Evolutionary conservation across 2,797 vertebrate genomes (phyloP).

Genomic region (Austrolebias charrua): DNA sequence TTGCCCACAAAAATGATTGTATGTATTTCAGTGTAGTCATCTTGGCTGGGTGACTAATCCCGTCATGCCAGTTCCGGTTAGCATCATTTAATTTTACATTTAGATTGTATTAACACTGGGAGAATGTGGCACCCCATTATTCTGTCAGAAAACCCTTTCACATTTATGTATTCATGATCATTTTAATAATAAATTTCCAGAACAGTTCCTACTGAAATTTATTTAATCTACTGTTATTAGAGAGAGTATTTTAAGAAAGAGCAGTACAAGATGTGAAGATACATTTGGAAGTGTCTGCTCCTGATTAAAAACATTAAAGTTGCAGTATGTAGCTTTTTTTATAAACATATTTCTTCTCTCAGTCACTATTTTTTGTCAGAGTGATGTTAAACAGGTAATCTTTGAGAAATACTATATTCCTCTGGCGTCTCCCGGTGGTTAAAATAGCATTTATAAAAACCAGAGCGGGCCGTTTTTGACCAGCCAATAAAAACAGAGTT

Average conservation of each 20-base stretch:
- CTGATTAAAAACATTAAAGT: constrained; percentile 1
- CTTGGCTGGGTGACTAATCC: constrained; percentile 53
- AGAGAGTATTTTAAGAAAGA: neutral
- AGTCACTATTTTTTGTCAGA: too few relatives aligned
- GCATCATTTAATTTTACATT: constrained; percentile 13
- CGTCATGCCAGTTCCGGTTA: constrained; percentile 39
- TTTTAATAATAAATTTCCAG: neutral
- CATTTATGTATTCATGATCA: neutral
- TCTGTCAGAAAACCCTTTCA: neutral
- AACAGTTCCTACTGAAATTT: neutral
- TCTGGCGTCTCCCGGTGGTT: too few relatives aligned
- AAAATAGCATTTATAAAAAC: too few relatives aligned
- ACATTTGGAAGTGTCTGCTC: neutral
- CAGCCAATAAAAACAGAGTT: too few relatives aligned
- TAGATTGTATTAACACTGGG: neutral
- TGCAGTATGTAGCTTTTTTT: too few relatives aligned
- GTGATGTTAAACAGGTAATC: too few relatives aligned
- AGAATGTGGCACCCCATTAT: neutral
- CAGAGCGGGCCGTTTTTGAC: too few relatives aligned
- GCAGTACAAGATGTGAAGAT: neutral
- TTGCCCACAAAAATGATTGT: constrained; percentile 39
- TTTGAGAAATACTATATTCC: too few relatives aligned
- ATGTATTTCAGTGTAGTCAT: constrained; percentile 42
- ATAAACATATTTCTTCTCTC: too few relatives aligned
- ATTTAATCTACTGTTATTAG: neutral